Conservation (phyloP, 1,140 invertebrate species). For the Drosophila tani region DNA sequence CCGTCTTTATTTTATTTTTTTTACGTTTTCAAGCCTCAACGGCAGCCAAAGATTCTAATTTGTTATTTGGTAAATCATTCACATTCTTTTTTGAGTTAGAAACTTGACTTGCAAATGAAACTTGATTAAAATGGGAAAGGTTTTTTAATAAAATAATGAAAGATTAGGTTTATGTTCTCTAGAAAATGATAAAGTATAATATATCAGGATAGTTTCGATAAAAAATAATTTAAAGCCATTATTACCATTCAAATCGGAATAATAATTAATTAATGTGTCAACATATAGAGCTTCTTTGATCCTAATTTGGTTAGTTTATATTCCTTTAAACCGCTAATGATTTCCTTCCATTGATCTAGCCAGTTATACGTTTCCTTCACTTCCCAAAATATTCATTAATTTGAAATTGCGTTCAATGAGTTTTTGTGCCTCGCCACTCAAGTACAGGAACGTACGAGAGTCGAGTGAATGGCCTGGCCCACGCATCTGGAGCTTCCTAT, state of each 20-base stretch:
- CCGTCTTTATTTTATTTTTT: constrained; percentile 20
- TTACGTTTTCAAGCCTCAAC: constrained; percentile 38
- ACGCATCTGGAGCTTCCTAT: constrained; percentile 30
- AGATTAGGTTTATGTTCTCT: too few relatives aligned
- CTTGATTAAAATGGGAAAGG: not conserved
- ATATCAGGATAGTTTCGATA: not conserved
- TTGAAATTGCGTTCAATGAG: constrained; percentile 50
- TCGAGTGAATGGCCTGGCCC: constrained; percentile 36
- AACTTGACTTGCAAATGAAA: not conserved
- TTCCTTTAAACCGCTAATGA: constrained; percentile 27
- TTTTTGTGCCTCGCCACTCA: constrained; percentile 30
- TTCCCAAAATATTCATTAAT: constrained; percentile 54
- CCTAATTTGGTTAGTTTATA: too few relatives aligned
- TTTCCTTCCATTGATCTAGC: not conserved
- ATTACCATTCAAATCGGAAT: too few relatives aligned
- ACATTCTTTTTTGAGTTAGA: constrained; percentile 4
- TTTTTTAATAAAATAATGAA: too few relatives aligned
- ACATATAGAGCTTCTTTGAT: not conserved
- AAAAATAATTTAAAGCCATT: not conserved
- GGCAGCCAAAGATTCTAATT: constrained; percentile 32
- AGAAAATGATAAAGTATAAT: too few relatives aligned
- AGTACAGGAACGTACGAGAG: constrained; percentile 43
- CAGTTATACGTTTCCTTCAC: constrained; percentile 1
- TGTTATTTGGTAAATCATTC: constrained; percentile 66
- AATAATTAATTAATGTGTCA: not conserved